phyloP scores from a whole-genome alignment of 2,888 invertebrate species.

The Eupithecia dodoneata region DNA sequence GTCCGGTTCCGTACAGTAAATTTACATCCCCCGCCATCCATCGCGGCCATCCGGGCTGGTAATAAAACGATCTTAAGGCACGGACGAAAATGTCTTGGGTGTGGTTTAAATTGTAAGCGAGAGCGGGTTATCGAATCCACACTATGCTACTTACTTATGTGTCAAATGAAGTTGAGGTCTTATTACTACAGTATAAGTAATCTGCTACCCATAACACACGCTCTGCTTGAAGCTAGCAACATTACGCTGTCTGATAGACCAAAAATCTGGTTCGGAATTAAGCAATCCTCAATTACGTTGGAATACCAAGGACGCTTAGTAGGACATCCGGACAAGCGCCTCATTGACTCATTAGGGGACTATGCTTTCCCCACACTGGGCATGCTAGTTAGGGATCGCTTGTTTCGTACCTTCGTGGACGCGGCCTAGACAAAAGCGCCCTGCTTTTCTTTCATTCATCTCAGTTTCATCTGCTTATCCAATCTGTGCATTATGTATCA shows the following conservation, averaged over 20 bases:
- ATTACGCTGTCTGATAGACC: neutral
- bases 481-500: neutral
- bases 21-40: conserved; percentile 83
- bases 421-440: neutral
- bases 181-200: neutral
- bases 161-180: neutral
- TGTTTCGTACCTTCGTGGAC: neutral
- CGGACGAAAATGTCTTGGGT: conserved; percentile 77
- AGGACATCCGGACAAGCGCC: neutral
- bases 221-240: neutral
- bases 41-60: conserved; percentile 82
- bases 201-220: neutral
- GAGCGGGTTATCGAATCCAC: conserved; percentile 38
- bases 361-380: neutral
- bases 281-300: neutral
- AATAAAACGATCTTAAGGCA: conserved; percentile 83
- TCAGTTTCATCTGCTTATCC: neutral
- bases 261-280: neutral
- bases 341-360: neutral
- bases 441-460: neutral
- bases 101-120: conserved; percentile 45
- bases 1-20: conserved; percentile 82
- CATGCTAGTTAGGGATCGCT: neutral
- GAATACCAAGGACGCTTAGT: neutral
- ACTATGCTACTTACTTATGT: neutral